These are phyloP conservation scores for Theristus sp. DNA, from an alignment of 2,888 invertebrate genomes.

Conservation along the genomic window DNA sequence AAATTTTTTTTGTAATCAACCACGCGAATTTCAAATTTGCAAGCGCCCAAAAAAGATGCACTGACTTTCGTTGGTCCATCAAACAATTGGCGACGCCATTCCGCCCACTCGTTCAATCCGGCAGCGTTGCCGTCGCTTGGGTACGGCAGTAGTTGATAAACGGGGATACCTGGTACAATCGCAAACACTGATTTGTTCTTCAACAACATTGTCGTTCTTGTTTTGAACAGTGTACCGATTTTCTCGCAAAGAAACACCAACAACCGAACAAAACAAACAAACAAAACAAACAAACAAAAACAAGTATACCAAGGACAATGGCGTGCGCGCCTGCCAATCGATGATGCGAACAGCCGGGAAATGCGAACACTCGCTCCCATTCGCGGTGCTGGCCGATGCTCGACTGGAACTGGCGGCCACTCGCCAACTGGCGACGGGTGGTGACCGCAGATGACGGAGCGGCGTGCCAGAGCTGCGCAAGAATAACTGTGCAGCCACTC, in stretches of 20 bases:
- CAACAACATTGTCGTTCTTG: too few species aligned
- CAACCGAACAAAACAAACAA: not conserved
- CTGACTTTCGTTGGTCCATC: too few species aligned
- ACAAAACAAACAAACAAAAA: not conserved
- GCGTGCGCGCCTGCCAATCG: not conserved
- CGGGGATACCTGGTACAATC: not conserved
- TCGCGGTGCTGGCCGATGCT: not conserved
- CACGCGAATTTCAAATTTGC: too few species aligned
- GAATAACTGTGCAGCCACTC: not conserved
- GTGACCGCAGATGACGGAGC: too few species aligned
- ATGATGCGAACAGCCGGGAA: not conserved
- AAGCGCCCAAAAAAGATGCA: too few species aligned
- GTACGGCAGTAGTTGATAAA: not conserved
- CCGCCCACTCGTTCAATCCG: not conserved
- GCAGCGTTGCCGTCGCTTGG: not conserved
- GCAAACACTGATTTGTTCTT: too few species aligned
- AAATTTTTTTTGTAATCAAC: too few species aligned
- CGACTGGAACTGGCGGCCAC: not conserved
- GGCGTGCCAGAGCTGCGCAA: not conserved
- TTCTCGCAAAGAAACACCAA: not conserved
- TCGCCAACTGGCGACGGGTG: too few species aligned
- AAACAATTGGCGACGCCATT: not conserved
- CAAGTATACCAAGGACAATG: not conserved
- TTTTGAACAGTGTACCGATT: not conserved
- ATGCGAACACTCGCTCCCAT: not conserved